Conservation (phyloP, 2,888 invertebrate genomes). For the Lasioglossum marginatum region DNA sequence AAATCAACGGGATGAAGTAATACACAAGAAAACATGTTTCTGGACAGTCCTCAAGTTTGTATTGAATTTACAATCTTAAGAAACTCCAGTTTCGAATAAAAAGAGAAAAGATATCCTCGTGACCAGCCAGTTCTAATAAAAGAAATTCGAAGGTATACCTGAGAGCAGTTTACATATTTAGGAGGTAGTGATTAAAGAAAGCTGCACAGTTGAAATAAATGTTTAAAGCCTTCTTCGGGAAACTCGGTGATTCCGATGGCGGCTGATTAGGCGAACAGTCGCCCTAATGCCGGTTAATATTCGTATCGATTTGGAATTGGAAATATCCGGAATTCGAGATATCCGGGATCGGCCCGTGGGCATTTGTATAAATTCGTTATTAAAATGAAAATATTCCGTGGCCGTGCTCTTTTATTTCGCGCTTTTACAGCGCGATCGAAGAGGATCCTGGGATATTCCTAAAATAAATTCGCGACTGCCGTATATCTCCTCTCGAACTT, state of each 20-base stretch:
- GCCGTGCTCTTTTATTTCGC: constrained; percentile 11
- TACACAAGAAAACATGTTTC: neutral
- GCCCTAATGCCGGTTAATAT: neutral
- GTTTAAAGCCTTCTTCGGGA: neutral
- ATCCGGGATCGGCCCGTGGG: constrained; percentile 66
- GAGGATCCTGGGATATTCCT: neutral
- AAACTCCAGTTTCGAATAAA: neutral
- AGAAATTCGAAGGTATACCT: neutral
- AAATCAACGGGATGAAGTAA: neutral
- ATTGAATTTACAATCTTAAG: neutral
- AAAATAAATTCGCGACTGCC: neutral
- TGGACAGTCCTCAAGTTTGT: neutral
- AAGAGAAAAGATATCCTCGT: neutral
- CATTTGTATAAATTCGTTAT: constrained; percentile 32
- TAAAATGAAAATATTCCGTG: constrained; percentile 11
- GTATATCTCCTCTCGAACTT: neutral
- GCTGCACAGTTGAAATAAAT: neutral
- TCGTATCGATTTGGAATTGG: constrained; percentile 58
- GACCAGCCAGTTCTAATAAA: neutral
- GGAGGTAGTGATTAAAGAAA: neutral
- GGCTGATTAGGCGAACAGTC: neutral
- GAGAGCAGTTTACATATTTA: neutral
- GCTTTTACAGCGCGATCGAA: neutral
- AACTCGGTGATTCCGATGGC: neutral
- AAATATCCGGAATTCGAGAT: constrained; percentile 69